Evolutionary conservation across 2,888 invertebrate species (phyloP), one percentile per base, ranked within the genome.

Genomic region (Sphaerophoria taeniata): DNA sequence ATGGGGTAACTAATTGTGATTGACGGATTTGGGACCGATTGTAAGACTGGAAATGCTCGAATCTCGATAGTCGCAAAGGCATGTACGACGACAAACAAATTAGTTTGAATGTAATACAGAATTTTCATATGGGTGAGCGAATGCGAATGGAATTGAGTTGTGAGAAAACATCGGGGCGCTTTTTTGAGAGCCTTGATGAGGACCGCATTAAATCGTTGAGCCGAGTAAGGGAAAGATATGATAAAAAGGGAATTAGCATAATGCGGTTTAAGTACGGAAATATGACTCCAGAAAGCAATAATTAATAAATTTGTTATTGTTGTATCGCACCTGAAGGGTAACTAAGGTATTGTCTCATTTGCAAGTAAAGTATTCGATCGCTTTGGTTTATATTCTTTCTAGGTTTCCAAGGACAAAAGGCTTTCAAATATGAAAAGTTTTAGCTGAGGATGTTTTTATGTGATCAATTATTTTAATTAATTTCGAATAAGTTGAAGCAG

Each of bases 1-100:
- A 85, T 76, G 88, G 89, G 89, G 88, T 88, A 88, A 88, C 89
- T 91, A 91, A 91, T 91, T 91, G 88, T 90, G 91, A 91, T 90
- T 91, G 91, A 91, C 92, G 76, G 76, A 85, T 77, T 81, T 76
- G 81, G 85, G 85, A 76, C 76, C n/a, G n/a, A n/a, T n/a, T n/a
- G n/a, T n/a, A n/a, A n/a, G n/a, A n/a, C n/a, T 81, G 56, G 31
- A 49, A 58, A 77, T 70, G 77, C 39, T 6, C 0, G 81, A 85
- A 61, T n/a, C n/a, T n/a, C n/a, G n/a, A n/a, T n/a, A n/a, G n/a
- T n/a, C n/a, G n/a, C n/a, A n/a, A n/a, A n/a, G n/a, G n/a, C n/a
- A n/a, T n/a, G 73, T 55, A 63, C 43, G 70, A 69, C 73, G 73
- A 77, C 43, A 71, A 84, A 80, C 84, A 79, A 76, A 84, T 84